phyloP scores from a whole-genome alignment of 2,888 invertebrate species.

The Drosophila falleni region DNA sequence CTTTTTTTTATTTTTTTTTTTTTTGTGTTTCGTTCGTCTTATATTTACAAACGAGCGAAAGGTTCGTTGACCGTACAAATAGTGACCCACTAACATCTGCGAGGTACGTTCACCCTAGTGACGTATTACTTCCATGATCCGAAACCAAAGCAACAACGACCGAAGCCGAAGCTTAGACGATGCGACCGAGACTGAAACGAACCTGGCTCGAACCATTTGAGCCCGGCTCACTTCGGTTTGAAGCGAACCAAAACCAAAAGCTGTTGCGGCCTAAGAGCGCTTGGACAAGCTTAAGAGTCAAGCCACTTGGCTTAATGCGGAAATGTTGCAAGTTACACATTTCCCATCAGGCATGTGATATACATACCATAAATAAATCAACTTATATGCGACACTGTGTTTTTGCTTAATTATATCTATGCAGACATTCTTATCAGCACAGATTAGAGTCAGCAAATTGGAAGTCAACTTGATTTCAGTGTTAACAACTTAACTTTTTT shows the following conservation, averaged over 20 bases:
- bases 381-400: too few species aligned
- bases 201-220: conserved; percentile 72
- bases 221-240: conserved; percentile 49
- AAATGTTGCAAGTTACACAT: conserved; percentile 71
- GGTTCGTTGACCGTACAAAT: conserved; percentile 86
- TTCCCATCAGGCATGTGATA: conserved; percentile 34
- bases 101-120: conserved; percentile 86
- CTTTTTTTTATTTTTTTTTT: conserved; percentile 54
- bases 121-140: conserved; percentile 84
- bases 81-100: conserved; percentile 86
- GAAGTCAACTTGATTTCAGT: conserved; percentile 1
- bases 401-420: conserved; percentile 43
- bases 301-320: conserved; percentile 53
- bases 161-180: conserved; percentile 58
- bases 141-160: conserved; percentile 48
- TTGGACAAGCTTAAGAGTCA: conserved; percentile 62
- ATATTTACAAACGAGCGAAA: conserved; percentile 83
- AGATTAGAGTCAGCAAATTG: conserved; percentile 41
- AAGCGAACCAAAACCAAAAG: conserved; percentile 54
- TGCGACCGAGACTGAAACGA: conserved; percentile 41
- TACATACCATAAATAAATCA: not conserved
- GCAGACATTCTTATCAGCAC: conserved; percentile 73
- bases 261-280: conserved; percentile 61
- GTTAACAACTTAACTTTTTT: too few species aligned
- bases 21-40: conserved; percentile 68